These are phyloP conservation scores for Lycorma delicatula DNA, from an alignment of 1,140 invertebrate genomes.

Conservation along the genomic window DNA sequence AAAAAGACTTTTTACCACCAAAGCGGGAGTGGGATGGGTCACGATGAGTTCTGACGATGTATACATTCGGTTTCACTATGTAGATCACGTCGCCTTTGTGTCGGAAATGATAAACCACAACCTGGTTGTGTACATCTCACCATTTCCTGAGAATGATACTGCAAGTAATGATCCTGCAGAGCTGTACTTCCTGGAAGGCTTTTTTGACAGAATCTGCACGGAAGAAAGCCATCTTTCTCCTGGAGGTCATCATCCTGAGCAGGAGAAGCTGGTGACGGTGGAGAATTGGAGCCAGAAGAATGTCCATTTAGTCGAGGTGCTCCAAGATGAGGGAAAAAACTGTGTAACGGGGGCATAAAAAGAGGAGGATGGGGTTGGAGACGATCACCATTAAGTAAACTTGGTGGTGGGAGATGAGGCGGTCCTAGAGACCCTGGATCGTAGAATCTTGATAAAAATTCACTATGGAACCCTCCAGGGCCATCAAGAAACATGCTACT, in stretches of 20 bases:
- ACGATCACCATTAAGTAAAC: slow-evolving; percentile 39
- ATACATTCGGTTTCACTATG: slow-evolving; percentile 51
- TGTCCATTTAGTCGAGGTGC: slow-evolving; percentile 30
- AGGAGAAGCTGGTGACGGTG: slow-evolving; percentile 26
- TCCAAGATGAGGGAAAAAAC: slow-evolving; percentile 36
- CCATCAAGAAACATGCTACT: slow-evolving; percentile 22
- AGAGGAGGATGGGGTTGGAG: slow-evolving; percentile 42
- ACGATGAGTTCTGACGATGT: slow-evolving; percentile 42
- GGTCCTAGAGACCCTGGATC: slow-evolving; percentile 53
- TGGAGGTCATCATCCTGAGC: slow-evolving; percentile 45
- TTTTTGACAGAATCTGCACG: slow-evolving; percentile 55
- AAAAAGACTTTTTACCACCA: slow-evolving; percentile 22
- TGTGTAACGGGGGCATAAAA: slow-evolving; percentile 42
- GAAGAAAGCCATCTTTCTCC: slow-evolving; percentile 51
- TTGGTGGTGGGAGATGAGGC: slow-evolving; percentile 36
- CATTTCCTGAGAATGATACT: slow-evolving; percentile 60
- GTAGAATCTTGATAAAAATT: slow-evolving; percentile 73
- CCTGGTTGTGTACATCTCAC: slow-evolving; percentile 68
- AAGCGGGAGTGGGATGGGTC: slow-evolving; percentile 26
- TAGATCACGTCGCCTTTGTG: slow-evolving; percentile 59
- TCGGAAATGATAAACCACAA: slow-evolving; percentile 74
- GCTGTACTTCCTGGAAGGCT: slow-evolving; percentile 47
- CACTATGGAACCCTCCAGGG: slow-evolving; percentile 49
- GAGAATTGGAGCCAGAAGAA: slow-evolving; percentile 23
- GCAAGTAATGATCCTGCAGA: slow-evolving; percentile 58